phyloP scores from a whole-genome alignment of 2,888 invertebrate genomes.

The Leptopilina syphax region DNA sequence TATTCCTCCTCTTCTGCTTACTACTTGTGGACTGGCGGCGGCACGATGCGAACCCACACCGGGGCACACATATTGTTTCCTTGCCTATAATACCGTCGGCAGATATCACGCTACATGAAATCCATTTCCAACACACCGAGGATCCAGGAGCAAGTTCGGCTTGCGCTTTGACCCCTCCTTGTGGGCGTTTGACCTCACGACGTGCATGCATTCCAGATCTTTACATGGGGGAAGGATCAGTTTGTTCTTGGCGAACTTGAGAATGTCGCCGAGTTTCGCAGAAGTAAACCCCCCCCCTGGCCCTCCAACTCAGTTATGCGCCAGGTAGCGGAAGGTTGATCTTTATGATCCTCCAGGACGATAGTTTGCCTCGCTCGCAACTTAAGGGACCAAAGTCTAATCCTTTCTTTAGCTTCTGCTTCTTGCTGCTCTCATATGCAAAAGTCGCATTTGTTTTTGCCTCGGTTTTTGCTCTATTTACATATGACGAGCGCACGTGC shows the following conservation, averaged over 20 bases:
- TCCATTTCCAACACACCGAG: slow-evolving; percentile 55
- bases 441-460: not conserved
- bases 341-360: slow-evolving; percentile 44
- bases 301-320: slow-evolving; percentile 42
- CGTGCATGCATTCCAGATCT: slow-evolving; percentile 53
- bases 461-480: slow-evolving; percentile 21
- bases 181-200: slow-evolving; percentile 59
- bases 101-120: slow-evolving; percentile 54
- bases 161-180: slow-evolving; percentile 55
- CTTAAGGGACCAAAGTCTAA: slow-evolving; percentile 18
- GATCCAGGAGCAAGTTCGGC: slow-evolving; percentile 45
- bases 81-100: slow-evolving; percentile 31
- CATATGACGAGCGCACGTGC: slow-evolving; percentile 32
- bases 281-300: not conserved
- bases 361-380: slow-evolving; percentile 42
- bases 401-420: not conserved
- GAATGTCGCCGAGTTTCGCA: slow-evolving; percentile 40
- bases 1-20: slow-evolving; percentile 34
- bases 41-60: slow-evolving; percentile 48
- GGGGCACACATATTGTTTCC: slow-evolving; percentile 31
- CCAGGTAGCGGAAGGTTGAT: slow-evolving; percentile 50
- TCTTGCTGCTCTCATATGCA: not conserved
- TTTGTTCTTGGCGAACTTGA: slow-evolving; percentile 34
- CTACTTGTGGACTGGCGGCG: slow-evolving; percentile 48
- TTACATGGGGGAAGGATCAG: slow-evolving; percentile 47